These are phyloP conservation scores for Subacronicta megacephala DNA, from an alignment of 2,888 invertebrate genomes.

Conservation along the genomic window DNA sequence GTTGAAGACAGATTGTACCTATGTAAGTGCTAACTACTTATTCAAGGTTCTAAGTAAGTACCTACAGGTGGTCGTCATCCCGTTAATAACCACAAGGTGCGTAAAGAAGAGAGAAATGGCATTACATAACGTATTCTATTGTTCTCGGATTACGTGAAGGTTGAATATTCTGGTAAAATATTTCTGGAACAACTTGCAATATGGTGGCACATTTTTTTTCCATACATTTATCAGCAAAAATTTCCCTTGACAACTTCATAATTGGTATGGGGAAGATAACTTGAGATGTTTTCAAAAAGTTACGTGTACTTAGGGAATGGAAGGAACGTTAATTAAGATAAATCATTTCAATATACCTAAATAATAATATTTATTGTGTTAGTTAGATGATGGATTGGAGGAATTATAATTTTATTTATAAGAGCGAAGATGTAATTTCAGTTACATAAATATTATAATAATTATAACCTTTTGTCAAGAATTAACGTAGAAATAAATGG, in stretches of 20 bases:
- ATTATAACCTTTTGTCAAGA: not conserved
- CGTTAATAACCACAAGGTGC: too few relatives aligned
- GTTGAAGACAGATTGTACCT: not conserved
- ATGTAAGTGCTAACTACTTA: too few relatives aligned
- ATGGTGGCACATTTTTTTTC: too few relatives aligned
- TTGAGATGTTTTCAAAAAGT: constrained; percentile 4
- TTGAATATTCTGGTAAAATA: too few relatives aligned
- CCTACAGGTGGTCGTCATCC: too few relatives aligned
- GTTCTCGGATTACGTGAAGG: too few relatives aligned
- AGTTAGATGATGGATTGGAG: constrained; percentile 9
- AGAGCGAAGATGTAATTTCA: not conserved
- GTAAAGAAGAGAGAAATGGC: not conserved
- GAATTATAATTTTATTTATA: not conserved
- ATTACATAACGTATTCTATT: too few relatives aligned
- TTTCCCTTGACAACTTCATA: constrained; percentile 5
- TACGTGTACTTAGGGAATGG: not conserved
- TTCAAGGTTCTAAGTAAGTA: not conserved
- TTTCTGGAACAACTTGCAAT: too few relatives aligned
- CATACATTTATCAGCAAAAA: not conserved
- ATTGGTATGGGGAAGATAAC: not conserved
- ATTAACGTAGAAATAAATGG: too few relatives aligned
- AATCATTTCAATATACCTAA: not conserved
- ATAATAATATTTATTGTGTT: constrained; percentile 4
- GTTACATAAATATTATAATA: too few relatives aligned
- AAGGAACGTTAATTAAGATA: constrained; percentile 15